Conservation (phyloP, 2,797 vertebrate genomes). For the Hyperoplus immaculatus region DNA sequence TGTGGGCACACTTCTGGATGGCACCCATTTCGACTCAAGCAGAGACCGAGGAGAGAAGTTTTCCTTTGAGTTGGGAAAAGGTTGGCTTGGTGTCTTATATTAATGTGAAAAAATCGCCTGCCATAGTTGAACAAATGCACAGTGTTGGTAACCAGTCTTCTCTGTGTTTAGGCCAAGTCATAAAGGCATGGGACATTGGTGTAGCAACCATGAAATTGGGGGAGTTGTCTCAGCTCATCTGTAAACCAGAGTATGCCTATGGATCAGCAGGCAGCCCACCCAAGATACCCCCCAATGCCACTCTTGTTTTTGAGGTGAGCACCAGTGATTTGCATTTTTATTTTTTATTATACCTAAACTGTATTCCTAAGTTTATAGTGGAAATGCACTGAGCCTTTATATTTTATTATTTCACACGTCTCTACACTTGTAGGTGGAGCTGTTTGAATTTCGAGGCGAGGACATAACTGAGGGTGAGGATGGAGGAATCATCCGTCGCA, state of each 20-base stretch:
- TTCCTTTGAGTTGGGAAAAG: constrained; percentile 97
- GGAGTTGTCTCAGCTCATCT: constrained; percentile 92
- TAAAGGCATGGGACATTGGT: constrained; percentile 98
- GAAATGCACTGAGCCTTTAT: too few species aligned
- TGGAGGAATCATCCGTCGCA: constrained; percentile 94
- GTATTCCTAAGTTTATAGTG: background rate
- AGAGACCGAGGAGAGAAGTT: constrained; percentile 93
- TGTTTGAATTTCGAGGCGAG: constrained; percentile 95
- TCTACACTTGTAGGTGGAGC: constrained; percentile 87
- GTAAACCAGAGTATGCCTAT: constrained; percentile 96
- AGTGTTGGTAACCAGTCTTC: background rate
- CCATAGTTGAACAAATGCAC: background rate
- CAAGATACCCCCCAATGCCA: constrained; percentile 94
- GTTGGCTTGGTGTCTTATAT: constrained; percentile 77
- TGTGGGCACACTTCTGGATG: constrained; percentile 93
- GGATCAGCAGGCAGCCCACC: constrained; percentile 95
- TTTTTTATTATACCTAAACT: background rate
- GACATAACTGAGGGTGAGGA: constrained; percentile 95
- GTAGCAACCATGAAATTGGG: constrained; percentile 95
- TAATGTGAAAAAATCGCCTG: background rate
- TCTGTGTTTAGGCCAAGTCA: constrained; percentile 91
- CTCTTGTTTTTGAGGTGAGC: constrained; percentile 94
- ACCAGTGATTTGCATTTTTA: background rate
- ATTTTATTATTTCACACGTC: constrained; percentile 4
- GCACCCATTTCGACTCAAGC: constrained; percentile 96